Evolutionary conservation across 1,140 invertebrate genomes (phyloP).

Genomic region (Goniozus legneri): DNA sequence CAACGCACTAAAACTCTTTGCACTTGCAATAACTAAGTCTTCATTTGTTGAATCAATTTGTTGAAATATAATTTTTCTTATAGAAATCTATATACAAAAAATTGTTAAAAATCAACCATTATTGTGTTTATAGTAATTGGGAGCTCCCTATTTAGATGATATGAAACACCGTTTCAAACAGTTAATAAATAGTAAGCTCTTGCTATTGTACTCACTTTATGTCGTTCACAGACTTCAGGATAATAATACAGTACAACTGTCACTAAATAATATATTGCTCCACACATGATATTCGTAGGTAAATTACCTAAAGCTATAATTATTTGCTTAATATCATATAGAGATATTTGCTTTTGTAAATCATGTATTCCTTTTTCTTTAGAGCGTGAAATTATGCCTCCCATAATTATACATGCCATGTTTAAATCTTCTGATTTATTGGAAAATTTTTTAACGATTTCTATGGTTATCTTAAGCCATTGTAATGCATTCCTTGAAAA

Average conservation of each 20-base stretch:
- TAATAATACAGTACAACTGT: slow-evolving; percentile 37
- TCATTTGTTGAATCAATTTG: slow-evolving; percentile 32
- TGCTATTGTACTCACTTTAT: slow-evolving; percentile 30
- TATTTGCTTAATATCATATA: slow-evolving; percentile 41
- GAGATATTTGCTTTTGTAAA: slow-evolving; percentile 39
- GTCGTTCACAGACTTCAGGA: slow-evolving; percentile 35
- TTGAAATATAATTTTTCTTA: slow-evolving; percentile 32
- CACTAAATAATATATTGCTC: slow-evolving; percentile 33
- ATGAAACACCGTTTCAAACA: neutral
- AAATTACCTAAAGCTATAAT: slow-evolving; percentile 27
- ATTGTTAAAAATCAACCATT: no score
- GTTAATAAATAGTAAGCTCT: neutral
- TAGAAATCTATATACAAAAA: slow-evolving; percentile 21
- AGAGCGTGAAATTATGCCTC: slow-evolving; percentile 20
- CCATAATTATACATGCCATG: slow-evolving; percentile 31
- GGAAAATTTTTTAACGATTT: no score
- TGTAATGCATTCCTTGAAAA: no score
- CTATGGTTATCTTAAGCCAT: no score
- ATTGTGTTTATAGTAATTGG: no score
- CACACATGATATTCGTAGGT: slow-evolving; percentile 13
- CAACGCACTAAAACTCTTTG: slow-evolving; percentile 36
- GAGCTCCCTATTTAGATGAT: no score
- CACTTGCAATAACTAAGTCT: slow-evolving; percentile 31
- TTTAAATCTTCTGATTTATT: slow-evolving; percentile 28
- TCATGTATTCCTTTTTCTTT: slow-evolving; percentile 39